These are phyloP conservation scores for Acinonyx jubatus DNA, from an alignment of 2,113 vertebrate genomes.

Conservation along the genomic window DNA sequence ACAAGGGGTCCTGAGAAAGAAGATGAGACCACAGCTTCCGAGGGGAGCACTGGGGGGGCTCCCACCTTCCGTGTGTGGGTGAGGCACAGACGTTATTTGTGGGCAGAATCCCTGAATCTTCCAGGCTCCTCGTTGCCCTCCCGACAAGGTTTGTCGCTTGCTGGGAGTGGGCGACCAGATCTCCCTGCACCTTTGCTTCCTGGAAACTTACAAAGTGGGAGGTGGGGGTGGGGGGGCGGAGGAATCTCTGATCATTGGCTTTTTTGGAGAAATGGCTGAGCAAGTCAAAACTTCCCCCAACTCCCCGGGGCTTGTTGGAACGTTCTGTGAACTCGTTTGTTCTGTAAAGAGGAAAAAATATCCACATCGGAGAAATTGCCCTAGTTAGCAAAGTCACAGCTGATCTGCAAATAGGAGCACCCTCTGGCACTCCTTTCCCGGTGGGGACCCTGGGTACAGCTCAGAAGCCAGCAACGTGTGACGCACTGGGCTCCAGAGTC, in stretches of 20 bases:
- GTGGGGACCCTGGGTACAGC: not conserved
- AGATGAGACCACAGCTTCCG: not conserved
- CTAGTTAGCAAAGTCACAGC: not conserved
- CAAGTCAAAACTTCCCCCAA: not conserved
- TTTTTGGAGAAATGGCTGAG: not conserved
- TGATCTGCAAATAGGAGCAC: too few species aligned
- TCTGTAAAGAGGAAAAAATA: not conserved
- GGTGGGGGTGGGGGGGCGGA: not conserved
- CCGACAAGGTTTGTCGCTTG: not conserved
- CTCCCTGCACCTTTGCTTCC: not conserved
- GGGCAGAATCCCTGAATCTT: not conserved
- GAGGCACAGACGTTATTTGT: not conserved
- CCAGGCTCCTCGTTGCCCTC: too few species aligned
- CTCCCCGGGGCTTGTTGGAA: not conserved
- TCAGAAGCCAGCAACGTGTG: not conserved
- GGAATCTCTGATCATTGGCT: not conserved
- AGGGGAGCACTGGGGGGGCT: not conserved
- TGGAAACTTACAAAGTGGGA: not conserved
- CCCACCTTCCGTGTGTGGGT: not conserved
- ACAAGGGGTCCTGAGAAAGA: not conserved
- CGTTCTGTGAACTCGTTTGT: not conserved
- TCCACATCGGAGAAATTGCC: not conserved
- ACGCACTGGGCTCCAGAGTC: not conserved
- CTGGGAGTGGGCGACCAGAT: not conserved
- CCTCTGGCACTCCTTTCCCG: not conserved